A percentile compares a stretch with the other conserved stretches of the same genome.
These are phyloP conservation scores for Myotis vivesi DNA, from an alignment of 2,797 vertebrate species.

Conservation along the genomic window DNA sequence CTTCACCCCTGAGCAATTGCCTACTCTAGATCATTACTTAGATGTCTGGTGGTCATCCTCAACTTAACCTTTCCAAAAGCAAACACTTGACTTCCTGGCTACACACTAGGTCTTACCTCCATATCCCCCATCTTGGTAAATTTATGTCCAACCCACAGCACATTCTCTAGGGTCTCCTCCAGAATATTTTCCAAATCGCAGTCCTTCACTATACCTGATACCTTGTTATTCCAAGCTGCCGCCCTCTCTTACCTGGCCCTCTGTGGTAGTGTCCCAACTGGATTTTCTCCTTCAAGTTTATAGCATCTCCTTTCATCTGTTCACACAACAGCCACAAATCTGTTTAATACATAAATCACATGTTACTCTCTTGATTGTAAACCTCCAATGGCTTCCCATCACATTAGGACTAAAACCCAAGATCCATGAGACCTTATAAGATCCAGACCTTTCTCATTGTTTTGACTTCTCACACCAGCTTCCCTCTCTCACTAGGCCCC, in stretches of 20 bases:
- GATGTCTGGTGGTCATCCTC: neutral
- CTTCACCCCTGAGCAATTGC: neutral
- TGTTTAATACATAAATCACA: neutral
- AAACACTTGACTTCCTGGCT: neutral
- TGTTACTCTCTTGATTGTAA: neutral
- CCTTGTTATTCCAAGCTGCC: neutral
- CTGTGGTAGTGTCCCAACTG: neutral
- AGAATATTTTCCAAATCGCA: neutral
- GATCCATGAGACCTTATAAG: neutral
- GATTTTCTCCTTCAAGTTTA: neutral
- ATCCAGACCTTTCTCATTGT: neutral
- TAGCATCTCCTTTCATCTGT: neutral
- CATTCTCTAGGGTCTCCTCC: neutral
- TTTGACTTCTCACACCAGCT: neutral
- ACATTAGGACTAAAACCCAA: neutral
- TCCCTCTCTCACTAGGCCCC: neutral
- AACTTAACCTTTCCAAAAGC: neutral
- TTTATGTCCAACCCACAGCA: neutral
- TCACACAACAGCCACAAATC: neutral
- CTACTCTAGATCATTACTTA: neutral
- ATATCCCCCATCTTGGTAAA: neutral
- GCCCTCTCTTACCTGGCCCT: neutral
- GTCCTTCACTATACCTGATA: neutral
- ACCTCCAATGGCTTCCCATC: neutral
- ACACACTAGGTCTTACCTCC: neutral